These are phyloP conservation scores for Halcyon malimbica DNA, from an alignment of 2,113 vertebrate genomes.

Conservation along the genomic window DNA sequence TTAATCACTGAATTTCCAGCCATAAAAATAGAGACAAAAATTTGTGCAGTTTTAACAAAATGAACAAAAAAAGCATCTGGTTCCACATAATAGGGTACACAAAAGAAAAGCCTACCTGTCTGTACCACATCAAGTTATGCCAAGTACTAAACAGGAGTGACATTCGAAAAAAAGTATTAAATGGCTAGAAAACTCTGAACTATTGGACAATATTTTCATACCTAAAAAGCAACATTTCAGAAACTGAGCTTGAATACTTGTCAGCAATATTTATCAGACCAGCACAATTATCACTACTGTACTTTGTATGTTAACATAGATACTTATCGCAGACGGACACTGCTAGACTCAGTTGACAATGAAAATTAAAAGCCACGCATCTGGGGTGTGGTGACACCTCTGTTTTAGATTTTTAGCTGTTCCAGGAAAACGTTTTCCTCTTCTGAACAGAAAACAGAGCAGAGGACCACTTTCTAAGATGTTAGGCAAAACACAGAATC, in stretches of 20 bases:
- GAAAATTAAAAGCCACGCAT: rapidly evolving
- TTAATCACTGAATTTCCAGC: neutral
- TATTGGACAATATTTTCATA: neutral
- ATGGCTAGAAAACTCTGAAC: neutral
- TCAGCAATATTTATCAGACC: neutral
- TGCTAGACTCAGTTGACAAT: neutral
- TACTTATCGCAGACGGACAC: neutral
- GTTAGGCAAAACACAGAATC: neutral
- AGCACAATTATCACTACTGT: neutral
- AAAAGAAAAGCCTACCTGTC: neutral
- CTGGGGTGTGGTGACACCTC: neutral
- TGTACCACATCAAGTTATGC: neutral
- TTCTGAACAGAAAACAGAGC: neutral
- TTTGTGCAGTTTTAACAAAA: neutral
- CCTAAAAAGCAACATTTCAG: neutral
- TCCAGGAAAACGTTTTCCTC: neutral
- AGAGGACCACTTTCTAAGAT: neutral
- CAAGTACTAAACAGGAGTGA: neutral
- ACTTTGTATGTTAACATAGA: neutral
- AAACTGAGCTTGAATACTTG: neutral
- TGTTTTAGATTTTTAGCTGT: neutral
- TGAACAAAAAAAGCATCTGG: neutral
- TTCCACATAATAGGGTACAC: neutral
- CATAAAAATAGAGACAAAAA: neutral
- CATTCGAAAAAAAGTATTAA: neutral